phyloP scores from a whole-genome alignment of 2,888 invertebrate species.

The Dermolepida albohirtum region DNA sequence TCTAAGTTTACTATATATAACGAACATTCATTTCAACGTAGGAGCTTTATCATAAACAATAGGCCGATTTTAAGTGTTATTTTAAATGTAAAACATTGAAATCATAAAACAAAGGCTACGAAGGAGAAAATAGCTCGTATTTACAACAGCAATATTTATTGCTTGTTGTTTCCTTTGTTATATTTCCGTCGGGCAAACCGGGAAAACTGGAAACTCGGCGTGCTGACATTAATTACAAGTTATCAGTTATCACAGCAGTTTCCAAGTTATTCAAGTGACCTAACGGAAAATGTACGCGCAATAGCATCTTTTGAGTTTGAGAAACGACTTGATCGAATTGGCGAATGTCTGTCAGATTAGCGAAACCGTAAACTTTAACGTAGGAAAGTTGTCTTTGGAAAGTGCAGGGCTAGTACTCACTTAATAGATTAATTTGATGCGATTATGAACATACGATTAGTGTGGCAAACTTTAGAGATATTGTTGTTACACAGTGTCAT shows the following conservation, averaged over 20 bases:
- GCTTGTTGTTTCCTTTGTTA: conserved; percentile 24
- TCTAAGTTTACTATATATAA: too few relatives aligned
- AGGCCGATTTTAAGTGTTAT: not conserved
- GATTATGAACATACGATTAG: too few relatives aligned
- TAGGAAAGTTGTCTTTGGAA: conserved; percentile 3
- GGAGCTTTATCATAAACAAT: too few relatives aligned
- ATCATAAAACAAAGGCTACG: conserved; percentile 21
- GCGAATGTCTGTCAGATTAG: conserved; percentile 9
- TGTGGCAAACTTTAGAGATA: too few relatives aligned
- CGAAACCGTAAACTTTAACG: conserved; percentile 6
- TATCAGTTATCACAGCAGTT: conserved; percentile 46
- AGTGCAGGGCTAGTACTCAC: too few relatives aligned
- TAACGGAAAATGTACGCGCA: conserved; percentile 32
- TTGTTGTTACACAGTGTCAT: too few relatives aligned
- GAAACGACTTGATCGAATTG: conserved; percentile 5
- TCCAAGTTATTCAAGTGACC: conserved; percentile 45
- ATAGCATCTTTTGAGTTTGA: conserved; percentile 22
- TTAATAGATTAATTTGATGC: too few relatives aligned
- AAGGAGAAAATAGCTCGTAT: conserved; percentile 10
- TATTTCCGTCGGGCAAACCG: conserved; percentile 9
- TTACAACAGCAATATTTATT: conserved; percentile 22
- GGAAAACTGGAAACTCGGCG: conserved; percentile 19
- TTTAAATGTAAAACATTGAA: not conserved
- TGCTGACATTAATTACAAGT: conserved; percentile 50
- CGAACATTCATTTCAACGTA: too few relatives aligned